Evolutionary conservation across 2,888 invertebrate species (phyloP).

Genomic region (Xestoiulus laeticollis): DNA sequence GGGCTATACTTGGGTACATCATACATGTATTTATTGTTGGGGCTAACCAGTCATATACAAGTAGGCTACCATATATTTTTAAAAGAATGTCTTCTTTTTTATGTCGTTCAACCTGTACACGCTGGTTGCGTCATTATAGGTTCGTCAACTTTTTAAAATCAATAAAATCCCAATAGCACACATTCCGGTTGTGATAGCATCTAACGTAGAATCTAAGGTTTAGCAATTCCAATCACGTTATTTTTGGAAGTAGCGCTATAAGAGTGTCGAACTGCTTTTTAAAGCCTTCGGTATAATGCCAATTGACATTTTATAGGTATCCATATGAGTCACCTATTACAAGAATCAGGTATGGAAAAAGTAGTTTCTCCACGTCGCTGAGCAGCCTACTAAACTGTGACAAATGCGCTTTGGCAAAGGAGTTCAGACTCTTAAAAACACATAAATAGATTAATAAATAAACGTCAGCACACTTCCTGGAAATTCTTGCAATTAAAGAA

Average conservation of each 20-base stretch:
- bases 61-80: no score
- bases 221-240: not conserved
- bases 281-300: not conserved
- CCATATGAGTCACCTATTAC: constrained; percentile 15
- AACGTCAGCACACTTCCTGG: constrained; percentile 6
- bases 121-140: not conserved
- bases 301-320: not conserved
- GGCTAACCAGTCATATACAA: no score
- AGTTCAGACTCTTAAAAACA: not conserved
- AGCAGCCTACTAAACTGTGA: not conserved
- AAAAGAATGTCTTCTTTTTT: not conserved
- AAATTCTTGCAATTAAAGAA: constrained; percentile 19
- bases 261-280: not conserved
- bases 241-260: not conserved
- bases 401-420: not conserved
- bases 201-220: not conserved
- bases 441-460: constrained; percentile 26
- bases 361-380: not conserved
- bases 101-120: not conserved
- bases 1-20: no score
- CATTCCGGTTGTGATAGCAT: not conserved
- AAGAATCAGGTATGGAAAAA: constrained; percentile 2
- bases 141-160: not conserved
- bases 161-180: not conserved
- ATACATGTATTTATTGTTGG: no score